Base-by-base conservation (phyloP, 2,888 invertebrate genomes). In the Teleiodes luculella region DNA sequence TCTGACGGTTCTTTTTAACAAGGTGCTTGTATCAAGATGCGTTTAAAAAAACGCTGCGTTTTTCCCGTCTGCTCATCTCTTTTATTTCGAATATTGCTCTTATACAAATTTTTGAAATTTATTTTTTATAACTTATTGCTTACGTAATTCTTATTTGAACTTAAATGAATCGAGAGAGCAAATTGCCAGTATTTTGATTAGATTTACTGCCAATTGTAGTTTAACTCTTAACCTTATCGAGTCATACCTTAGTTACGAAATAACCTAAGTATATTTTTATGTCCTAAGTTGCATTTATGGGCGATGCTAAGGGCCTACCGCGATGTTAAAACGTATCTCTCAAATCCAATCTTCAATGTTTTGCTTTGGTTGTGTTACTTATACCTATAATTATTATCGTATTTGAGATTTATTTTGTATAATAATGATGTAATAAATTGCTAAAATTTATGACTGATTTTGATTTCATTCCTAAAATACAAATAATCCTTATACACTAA, bases 341-440 rank as follows among this genome's bases (percentile, higher is more conserved):
- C 81, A 85, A 83, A 86, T 85, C 77, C 83, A 83, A 82, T 81
- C 79, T 82, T 80, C 84, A 82, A 86, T 82, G 79, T 87, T 85
- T 87, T 85, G 86, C 86, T 88, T 88, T 83, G 88, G 88, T 89
- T 89, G 88, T 89, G 88, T 88, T 88, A 87, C 84, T 84, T 86
- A 84, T 85, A 83, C 77, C 76, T 81, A 78, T 77, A 76, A 83
- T 83, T 81, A 84, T 84, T 84, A 86, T 80, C 84, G 81, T 86
- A 88, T 86, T 85, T 86, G 87, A 87, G 82, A 86, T 86, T 86
- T 86, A 88, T 88, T 89, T 88, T 88, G 86, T 87, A 86, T 83
- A 80, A 84, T 87, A 86, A 86, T 83, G 79, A 83, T 85, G 83
- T 86, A 89, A 86, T 88, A 89, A 87, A 89, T 81, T 83, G 85